Evolutionary conservation across 2,797 vertebrate species (phyloP), one percentile per base, ranked within the genome.

Genomic region (Australoheros facetus): DNA sequence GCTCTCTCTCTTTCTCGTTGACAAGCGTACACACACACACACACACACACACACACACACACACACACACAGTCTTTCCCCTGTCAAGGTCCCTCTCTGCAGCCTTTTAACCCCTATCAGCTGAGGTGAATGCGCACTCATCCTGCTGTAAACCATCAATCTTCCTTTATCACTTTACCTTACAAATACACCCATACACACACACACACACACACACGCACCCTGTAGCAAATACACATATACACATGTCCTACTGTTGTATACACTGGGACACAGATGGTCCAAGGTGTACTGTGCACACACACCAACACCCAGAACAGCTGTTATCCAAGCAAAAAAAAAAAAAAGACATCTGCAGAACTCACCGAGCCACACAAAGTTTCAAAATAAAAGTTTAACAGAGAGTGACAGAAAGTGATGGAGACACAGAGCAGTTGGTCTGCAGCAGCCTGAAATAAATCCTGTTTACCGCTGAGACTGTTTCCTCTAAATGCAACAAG

Each of bases 211-310:
- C 45, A 62, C 30, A 69, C 74, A 78, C 12, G 3, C 21, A 45
- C 76, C 56, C 80, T 64, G 32, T 30, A 74, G 80, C 23, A 42
- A 28, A 75, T 60, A 55, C 64, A 80, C 54, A 79, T 30, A 73
- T 58, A 57, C 62, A 82, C 57, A 81, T 34, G 58, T 59, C 57
- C 72, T 56, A 37, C 79, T 79, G 79, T 72, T 37, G 19, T 37
- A 39, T 42, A 77, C 83, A 77, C 21, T 4, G 8, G 53, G 19
- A 66, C 78, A 84, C 87, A 90, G 85, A 92, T 85, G 91, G 81
- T 57, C 37, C 71, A 84, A 85, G 85, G 56, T 90, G 82, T 82
- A 66, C 70, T 62, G 21, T 39, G 21, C 54, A 34, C 45, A 69
- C 19, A 66, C 69, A 78, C 58, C n/a, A n/a, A 70, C 58, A 26